These are phyloP conservation scores for Meloidogyne hapla DNA, from an alignment of 1,140 invertebrate genomes.

Conservation along the genomic window DNA sequence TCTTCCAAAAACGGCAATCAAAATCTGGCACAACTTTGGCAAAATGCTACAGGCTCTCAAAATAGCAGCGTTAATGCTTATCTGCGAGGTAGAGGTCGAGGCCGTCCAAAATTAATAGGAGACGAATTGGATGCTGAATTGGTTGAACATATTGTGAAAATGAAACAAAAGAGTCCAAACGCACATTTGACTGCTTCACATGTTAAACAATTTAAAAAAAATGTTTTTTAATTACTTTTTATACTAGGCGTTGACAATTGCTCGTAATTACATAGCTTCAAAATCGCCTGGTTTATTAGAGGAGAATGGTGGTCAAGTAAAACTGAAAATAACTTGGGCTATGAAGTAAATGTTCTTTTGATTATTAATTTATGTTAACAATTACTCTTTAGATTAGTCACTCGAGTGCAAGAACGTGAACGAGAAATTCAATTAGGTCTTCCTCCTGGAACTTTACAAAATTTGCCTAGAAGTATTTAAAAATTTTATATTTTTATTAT, in stretches of 20 bases:
- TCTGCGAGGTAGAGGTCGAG: conserved; percentile 56
- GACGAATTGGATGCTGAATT: conserved; percentile 63
- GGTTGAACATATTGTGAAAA: conserved; percentile 60
- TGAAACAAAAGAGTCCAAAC: conserved; percentile 50
- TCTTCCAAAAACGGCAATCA: conserved; percentile 1
- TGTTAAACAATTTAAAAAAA: not conserved
- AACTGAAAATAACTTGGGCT: conserved; percentile 62
- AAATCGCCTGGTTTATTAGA: conserved; percentile 58
- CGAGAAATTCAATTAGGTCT: conserved; percentile 42
- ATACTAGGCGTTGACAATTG: conserved; percentile 49
- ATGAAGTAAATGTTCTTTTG: conserved; percentile 48
- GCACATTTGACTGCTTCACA: conserved; percentile 58
- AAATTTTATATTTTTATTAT: not conserved
- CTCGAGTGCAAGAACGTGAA: conserved; percentile 35
- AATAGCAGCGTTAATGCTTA: conserved; percentile 38
- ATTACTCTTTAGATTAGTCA: conserved; percentile 15
- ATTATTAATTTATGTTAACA: conserved; percentile 13
- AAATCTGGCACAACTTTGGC: conserved; percentile 12
- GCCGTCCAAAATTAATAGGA: conserved; percentile 61
- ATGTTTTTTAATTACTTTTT: not conserved
- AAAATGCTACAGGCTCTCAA: conserved; percentile 6
- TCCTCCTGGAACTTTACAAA: conserved; percentile 35
- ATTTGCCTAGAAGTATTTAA: conserved; percentile 21
- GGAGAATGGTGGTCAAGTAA: conserved; percentile 61
- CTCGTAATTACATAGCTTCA: conserved; percentile 53